phyloP scores from a whole-genome alignment of 2,797 vertebrate genomes.

The Forpus xanthops region DNA sequence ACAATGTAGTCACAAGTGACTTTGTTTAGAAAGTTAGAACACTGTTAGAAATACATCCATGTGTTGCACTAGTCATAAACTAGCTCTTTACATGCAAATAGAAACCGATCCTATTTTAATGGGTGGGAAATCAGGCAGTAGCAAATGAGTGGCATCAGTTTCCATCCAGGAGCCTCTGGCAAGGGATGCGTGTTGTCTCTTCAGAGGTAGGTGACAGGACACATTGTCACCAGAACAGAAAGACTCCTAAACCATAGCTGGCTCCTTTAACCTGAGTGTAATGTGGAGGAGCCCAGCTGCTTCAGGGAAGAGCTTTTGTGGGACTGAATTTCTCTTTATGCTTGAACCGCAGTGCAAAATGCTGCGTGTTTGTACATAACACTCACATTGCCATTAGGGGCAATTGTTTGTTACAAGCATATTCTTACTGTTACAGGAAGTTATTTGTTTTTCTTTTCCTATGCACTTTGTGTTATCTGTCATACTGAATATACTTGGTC shows the following conservation, averaged over 20 bases:
- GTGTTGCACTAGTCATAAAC: background rate
- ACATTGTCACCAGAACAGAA: background rate
- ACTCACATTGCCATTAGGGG: background rate
- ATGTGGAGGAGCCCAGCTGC: background rate
- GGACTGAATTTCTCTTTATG: background rate
- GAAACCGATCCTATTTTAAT: background rate
- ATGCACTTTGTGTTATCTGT: background rate
- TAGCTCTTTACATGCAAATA: background rate
- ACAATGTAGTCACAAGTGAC: background rate
- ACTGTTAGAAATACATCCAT: background rate
- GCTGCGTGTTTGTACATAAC: rapidly evolving
- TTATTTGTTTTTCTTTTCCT: background rate
- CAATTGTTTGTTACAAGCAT: background rate
- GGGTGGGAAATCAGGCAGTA: background rate
- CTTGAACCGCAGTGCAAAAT: background rate
- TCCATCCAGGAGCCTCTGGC: background rate
- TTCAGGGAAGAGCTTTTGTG: background rate
- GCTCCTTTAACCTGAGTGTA: background rate
- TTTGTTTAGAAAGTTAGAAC: background rate
- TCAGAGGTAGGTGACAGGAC: background rate
- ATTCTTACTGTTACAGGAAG: background rate
- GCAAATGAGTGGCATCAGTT: background rate
- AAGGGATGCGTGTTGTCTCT: background rate
- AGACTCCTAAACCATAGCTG: background rate
- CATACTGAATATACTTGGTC: background rate